These are phyloP conservation scores for Paratilapia polleni DNA, from an alignment of 2,113 vertebrate species.

Conservation along the genomic window DNA sequence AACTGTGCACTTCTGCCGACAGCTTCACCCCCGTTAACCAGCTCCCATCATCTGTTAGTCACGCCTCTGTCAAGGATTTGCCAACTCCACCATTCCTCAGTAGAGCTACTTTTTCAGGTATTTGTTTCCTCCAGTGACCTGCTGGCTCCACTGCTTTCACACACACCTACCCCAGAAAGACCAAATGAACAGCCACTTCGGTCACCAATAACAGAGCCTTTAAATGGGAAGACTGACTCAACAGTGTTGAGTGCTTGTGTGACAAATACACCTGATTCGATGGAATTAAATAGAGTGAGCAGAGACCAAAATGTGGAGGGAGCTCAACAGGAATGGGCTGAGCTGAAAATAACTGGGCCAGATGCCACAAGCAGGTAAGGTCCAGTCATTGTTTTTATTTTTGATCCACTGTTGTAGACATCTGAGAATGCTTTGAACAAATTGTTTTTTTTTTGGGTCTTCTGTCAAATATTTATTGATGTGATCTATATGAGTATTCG, in stretches of 20 bases:
- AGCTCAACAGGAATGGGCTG: background rate
- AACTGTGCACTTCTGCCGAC: background rate
- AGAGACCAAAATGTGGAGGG: background rate
- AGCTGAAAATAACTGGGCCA: background rate
- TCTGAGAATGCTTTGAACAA: background rate
- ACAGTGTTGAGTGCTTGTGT: background rate
- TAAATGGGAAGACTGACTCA: background rate
- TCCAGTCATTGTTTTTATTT: background rate
- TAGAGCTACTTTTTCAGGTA: constrained; percentile 65
- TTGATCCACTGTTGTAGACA: background rate
- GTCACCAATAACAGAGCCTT: background rate
- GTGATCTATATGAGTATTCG: background rate
- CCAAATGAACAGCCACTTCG: background rate
- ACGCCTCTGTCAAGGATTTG: constrained; percentile 39
- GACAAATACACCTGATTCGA: background rate
- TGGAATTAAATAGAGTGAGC: background rate
- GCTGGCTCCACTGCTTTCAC: constrained; percentile 38
- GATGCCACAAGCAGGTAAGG: constrained; percentile 30
- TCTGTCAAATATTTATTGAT: background rate
- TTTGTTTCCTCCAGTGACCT: constrained; percentile 69
- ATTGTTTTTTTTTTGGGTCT: background rate
- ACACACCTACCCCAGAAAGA: constrained; percentile 28
- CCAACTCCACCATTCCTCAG: constrained; percentile 57
- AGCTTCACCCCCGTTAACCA: background rate
- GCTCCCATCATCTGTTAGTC: background rate